phyloP scores from a whole-genome alignment of 2,888 invertebrate genomes.

The Salticus scenicus region DNA sequence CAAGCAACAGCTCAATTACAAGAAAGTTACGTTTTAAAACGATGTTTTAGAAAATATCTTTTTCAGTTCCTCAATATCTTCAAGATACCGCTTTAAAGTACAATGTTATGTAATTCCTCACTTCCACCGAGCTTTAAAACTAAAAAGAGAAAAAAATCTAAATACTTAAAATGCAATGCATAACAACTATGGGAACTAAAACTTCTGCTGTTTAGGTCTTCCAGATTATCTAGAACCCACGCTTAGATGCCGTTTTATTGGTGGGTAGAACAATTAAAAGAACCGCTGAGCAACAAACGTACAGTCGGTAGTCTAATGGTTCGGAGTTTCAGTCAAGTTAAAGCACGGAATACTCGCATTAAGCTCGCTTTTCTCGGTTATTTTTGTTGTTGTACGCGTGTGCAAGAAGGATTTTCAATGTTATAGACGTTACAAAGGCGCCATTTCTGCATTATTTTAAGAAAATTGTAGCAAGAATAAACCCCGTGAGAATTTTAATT shows the following conservation, averaged over 20 bases:
- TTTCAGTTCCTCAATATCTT: background rate
- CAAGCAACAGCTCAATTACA: background rate
- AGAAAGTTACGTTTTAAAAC: background rate
- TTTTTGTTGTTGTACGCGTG: constrained; percentile 20
- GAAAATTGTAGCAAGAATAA: no score
- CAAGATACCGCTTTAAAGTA: background rate
- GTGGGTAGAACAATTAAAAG: constrained; percentile 62
- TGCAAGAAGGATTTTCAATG: background rate
- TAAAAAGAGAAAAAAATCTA: background rate
- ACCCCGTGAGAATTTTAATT: no score
- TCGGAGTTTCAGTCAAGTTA: constrained; percentile 57
- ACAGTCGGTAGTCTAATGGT: constrained; percentile 49
- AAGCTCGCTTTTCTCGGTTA: constrained; percentile 48
- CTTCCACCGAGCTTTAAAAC: background rate
- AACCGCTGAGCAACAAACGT: constrained; percentile 40
- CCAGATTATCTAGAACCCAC: constrained; percentile 43
- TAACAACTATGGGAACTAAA: constrained; percentile 37
- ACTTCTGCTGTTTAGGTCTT: constrained; percentile 37
- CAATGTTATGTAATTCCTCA: background rate
- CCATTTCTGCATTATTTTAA: no score
- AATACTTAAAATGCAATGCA: background rate
- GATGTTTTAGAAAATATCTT: background rate
- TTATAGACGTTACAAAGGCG: no score
- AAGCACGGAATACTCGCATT: constrained; percentile 58
- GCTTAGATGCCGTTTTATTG: constrained; percentile 11